Conservation (phyloP, 1,140 invertebrate genomes). For the Pinna nobilis region DNA sequence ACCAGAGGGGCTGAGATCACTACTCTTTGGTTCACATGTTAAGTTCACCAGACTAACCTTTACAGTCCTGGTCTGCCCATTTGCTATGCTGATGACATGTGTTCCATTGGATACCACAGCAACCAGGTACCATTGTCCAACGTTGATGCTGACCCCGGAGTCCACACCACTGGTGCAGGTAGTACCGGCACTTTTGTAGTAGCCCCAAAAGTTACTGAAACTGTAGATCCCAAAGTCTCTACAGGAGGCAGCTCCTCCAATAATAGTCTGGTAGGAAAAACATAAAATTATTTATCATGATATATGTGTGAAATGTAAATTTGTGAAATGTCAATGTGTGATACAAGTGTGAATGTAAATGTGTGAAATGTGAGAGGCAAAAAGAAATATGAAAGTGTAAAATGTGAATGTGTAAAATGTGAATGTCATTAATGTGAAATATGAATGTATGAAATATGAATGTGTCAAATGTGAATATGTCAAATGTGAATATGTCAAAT, state of each 20-base stretch:
- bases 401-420: too few relatives aligned
- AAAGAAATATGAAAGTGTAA: too few relatives aligned
- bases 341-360: too few relatives aligned
- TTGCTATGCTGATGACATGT: conserved; percentile 46
- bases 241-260: conserved; percentile 53
- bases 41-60: conserved; percentile 1
- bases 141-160: conserved; percentile 8
- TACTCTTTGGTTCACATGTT: too few relatives aligned
- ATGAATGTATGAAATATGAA: too few relatives aligned
- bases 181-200: conserved; percentile 34
- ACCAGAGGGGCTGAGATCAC: too few relatives aligned
- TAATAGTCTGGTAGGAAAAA: conserved; percentile 47
- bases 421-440: too few relatives aligned
- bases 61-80: conserved; percentile 33
- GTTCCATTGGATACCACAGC: conserved; percentile 55
- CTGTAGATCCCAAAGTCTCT: conserved; percentile 58
- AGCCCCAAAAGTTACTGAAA: conserved; percentile 54
- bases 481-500: too few relatives aligned
- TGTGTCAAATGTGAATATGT: too few relatives aligned
- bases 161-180: conserved; percentile 24
- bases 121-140: conserved; percentile 57
- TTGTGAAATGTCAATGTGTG: neutral
- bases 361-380: too few relatives aligned
- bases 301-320: neutral
- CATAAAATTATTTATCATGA: neutral